phyloP scores from a whole-genome alignment of 2,113 vertebrate genomes.

The Trochalopteron elliotii region DNA sequence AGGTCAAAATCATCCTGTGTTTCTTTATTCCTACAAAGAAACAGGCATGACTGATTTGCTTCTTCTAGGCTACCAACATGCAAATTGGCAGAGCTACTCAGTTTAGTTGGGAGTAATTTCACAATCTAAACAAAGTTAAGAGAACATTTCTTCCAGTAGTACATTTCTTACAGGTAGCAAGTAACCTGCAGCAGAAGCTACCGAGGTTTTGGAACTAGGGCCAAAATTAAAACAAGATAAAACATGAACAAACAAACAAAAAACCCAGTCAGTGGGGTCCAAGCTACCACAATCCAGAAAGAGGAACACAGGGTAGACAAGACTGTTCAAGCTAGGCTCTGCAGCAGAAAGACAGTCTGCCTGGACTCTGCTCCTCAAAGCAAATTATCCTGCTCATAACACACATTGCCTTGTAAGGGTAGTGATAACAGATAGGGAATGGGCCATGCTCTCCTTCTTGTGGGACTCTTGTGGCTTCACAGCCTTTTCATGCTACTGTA shows the following conservation, averaged over 20 bases:
- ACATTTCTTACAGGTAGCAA: background rate
- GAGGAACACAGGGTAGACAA: background rate
- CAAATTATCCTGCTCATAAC: background rate
- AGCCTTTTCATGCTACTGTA: background rate
- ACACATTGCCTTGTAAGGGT: fast-evolving
- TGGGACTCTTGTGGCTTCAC: fast-evolving
- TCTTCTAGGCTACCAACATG: background rate
- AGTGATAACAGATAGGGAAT: background rate
- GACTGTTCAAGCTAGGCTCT: background rate
- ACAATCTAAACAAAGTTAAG: background rate
- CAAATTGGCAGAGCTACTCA: background rate
- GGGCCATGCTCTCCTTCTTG: fast-evolving
- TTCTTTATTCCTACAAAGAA: background rate
- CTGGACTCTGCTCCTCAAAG: background rate
- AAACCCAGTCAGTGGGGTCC: fast-evolving
- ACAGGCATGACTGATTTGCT: background rate
- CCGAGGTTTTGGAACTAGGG: fast-evolving
- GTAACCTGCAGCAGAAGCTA: background rate
- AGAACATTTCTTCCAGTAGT: background rate
- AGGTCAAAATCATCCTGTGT: background rate
- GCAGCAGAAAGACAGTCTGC: background rate
- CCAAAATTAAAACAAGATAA: background rate
- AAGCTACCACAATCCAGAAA: background rate
- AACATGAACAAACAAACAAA: background rate
- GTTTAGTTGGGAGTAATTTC: background rate